Evolutionary conservation across 1,140 invertebrate genomes (phyloP).

Genomic region (Calliphora vicina): DNA sequence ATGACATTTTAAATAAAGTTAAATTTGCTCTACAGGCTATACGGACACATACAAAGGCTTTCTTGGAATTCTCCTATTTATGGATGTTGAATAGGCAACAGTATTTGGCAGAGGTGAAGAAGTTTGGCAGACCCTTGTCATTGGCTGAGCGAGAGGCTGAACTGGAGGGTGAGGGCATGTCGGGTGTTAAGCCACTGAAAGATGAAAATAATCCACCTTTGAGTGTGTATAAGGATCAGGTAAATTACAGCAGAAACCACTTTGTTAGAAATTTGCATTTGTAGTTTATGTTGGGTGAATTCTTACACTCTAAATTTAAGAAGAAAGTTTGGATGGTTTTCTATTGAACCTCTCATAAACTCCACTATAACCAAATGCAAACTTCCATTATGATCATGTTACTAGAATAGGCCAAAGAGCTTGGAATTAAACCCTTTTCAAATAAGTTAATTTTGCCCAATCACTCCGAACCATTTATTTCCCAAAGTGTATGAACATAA

Average conservation of each 20-base stretch:
- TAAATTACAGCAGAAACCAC: background rate
- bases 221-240: constrained; percentile 51
- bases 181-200: constrained; percentile 45
- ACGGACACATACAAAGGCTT: constrained; percentile 45
- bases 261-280: background rate
- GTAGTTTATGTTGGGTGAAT: no score
- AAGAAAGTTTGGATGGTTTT: no score
- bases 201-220: constrained; percentile 46
- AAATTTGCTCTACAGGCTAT: constrained; percentile 48
- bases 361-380: no score
- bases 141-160: constrained; percentile 66
- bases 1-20: constrained; percentile 49
- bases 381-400: no score
- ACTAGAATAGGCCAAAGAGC: no score
- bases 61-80: constrained; percentile 67
- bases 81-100: constrained; percentile 73
- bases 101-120: constrained; percentile 72
- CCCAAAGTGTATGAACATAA: no score
- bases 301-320: no score
- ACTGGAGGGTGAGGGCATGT: constrained; percentile 44
- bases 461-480: no score
- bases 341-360: no score
- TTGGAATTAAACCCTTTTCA: no score
- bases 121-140: constrained; percentile 70
- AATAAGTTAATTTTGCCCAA: no score